These are phyloP conservation scores for Oryctes rhinoceros DNA, from an alignment of 1,140 invertebrate species.

Conservation along the genomic window DNA sequence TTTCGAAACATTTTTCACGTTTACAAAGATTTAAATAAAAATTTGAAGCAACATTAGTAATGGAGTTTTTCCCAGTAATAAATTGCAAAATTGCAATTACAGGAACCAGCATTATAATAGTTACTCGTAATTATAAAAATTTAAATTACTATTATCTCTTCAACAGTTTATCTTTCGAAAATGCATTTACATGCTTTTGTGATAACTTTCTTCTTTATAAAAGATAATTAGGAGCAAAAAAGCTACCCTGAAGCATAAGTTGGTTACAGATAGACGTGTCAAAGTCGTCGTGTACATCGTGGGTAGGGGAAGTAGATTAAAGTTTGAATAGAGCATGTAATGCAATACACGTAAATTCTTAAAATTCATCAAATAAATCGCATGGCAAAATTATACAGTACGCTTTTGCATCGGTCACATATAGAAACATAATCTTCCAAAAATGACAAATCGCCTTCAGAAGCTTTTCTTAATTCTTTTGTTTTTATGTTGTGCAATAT, in stretches of 20 bases:
- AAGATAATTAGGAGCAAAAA: background rate
- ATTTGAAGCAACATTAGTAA: no score
- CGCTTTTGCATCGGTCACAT: no score
- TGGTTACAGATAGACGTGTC: conserved; percentile 8
- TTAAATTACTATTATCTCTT: background rate
- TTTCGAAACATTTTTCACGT: no score
- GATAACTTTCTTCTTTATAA: background rate
- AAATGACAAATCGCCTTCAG: background rate
- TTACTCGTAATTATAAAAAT: no score
- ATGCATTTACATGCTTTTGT: no score
- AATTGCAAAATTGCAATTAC: no score
- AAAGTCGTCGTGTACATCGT: background rate
- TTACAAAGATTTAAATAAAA: no score
- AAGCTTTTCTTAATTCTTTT: conserved; percentile 14
- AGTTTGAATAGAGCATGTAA: conserved; percentile 4
- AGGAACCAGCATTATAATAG: no score
- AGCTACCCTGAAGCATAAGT: background rate
- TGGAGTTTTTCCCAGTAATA: no score
- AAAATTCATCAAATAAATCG: background rate
- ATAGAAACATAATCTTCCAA: background rate
- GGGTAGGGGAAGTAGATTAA: background rate
- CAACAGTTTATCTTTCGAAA: background rate
- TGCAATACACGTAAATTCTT: conserved; percentile 8
- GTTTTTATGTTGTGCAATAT: conserved; percentile 17
- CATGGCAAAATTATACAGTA: background rate